phyloP scores from a whole-genome alignment of 2,797 vertebrate species.

The Lophotriccus pileatus region DNA sequence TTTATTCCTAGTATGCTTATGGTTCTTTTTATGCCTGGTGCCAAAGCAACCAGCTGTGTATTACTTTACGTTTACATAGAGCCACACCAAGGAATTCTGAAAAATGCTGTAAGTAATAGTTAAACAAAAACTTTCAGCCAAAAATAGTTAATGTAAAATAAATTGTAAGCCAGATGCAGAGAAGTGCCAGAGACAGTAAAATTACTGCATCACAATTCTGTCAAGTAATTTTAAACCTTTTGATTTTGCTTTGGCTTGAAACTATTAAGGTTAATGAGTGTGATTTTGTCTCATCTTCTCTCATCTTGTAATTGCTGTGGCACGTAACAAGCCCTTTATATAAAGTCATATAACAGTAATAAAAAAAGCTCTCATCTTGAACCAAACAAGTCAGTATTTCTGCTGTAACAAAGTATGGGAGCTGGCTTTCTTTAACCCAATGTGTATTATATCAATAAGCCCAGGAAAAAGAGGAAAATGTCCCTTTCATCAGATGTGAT shows the following conservation, averaged over 20 bases:
- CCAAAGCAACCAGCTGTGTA: neutral
- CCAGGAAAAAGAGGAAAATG: neutral
- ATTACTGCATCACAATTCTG: neutral
- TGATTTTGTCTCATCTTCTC: neutral
- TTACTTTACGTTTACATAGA: neutral
- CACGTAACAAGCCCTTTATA: neutral
- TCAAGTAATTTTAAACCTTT: neutral
- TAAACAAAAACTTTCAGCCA: neutral
- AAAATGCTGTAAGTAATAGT: neutral
- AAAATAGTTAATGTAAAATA: neutral
- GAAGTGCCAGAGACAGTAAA: neutral
- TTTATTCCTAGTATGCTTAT: neutral
- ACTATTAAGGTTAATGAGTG: neutral
- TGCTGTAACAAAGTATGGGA: neutral
- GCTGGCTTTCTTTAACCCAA: neutral
- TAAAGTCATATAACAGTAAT: slow-evolving; percentile 15
- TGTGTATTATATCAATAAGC: neutral
- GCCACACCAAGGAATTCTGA: neutral
- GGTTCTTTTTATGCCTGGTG: neutral
- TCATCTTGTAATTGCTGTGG: neutral
- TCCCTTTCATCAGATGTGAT: neutral
- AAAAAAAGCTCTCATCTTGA: neutral
- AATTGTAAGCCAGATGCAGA: neutral
- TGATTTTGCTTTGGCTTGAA: slow-evolving; percentile 10
- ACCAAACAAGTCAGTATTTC: neutral